Base-by-base conservation (phyloP, 2,888 invertebrate species). In the Agrotis exclamationis region DNA sequence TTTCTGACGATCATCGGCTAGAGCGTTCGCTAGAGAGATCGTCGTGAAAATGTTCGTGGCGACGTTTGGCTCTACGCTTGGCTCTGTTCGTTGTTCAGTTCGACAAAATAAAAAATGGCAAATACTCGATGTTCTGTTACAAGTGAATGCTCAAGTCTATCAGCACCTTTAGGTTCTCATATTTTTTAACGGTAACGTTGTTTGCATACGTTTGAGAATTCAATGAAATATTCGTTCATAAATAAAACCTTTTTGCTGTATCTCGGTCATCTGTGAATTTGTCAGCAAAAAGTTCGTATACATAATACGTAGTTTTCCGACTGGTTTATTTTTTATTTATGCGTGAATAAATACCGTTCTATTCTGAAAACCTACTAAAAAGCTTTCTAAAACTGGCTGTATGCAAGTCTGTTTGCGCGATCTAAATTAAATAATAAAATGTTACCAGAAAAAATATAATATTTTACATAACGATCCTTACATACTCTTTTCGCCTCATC, bases 211-310 rank as follows among this genome's bases (percentile, higher is more conserved):
- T 47, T 47, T 39, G 4, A 3, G 13, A 39, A 39, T 70, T 70
- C 24, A 53, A 59, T 24, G 1, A 59, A 51, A 59, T 51, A 53
- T 20, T 22, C 4, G 3, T 51, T 13, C 24, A 39, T 14, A 24
- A 48, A 63, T 18, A 45, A 73, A 63, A 33, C n/a, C 11, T 45
- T 73, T 71, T 54, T 48, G 14, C 13, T 45, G 48, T 50, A 56
- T 28, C n/a, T 62, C 20, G 22, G 16, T 48, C 44, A 33, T 73
- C 3, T 24, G 5, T 24, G 5, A 45, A 63, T 63, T 50, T 50
- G 18, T 57, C 5, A 50, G 20, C 33, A 64, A 64, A 72, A 64
- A 44, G 48, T 48, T 48, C 1, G 7, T 18, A 5, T 33, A n/a
- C 2, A 50, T 24, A 28, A 39, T 39, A 11, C 11, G 2, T 39